Evolutionary conservation across 2,113 vertebrate genomes (phyloP), one percentile per base, ranked within the genome.

Genomic region (Saiga tatarica): DNA sequence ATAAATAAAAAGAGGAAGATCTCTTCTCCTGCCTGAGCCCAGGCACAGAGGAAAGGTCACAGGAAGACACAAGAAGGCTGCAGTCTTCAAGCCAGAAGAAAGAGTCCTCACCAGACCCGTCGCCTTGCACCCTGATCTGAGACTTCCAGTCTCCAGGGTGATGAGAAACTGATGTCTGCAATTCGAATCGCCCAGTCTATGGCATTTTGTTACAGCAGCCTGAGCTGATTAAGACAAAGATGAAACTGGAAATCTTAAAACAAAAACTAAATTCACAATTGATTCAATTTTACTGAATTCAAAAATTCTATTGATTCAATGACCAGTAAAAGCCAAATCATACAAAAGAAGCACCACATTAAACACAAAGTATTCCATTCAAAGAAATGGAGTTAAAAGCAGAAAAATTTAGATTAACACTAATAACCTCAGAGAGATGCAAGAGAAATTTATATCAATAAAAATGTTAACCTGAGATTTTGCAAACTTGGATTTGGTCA

Each of bases 401-500:
- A 42, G 21, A 82, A 53, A 64, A 52, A 3, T 39, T 57, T 42
- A 52, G 33, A 21, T 76, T 76, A 36, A 39, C 55, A 78, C 57
- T 89, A 42, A 60, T 81, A 67, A 94, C 17, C 13, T 91, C 60
- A 55, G 60, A 62, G 30, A 74, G 11, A 87, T 62, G 17, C 25
- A 89, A 85, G 26, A 94, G 1, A 64, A 64, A 60, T 12, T 13
- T 64, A 5, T 30, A 53, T 67, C 19, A 45, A 42, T 86, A 67
- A 55, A 82, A 50, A 17, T 33, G 21, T 55, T 45, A 60, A 52
- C 30, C 23, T 78, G 36, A 67, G 12, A 76, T 39, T 74, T 82
- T 62, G 14, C 60, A 91, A 84, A 92, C 83, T 88, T 47, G 8
- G 23, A 92, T 88, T 84, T 84, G 45, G 36, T 83, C 53, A 30